Evolutionary conservation across 2,888 invertebrate species (phyloP).

Genomic region (Tenthredo distinguenda): DNA sequence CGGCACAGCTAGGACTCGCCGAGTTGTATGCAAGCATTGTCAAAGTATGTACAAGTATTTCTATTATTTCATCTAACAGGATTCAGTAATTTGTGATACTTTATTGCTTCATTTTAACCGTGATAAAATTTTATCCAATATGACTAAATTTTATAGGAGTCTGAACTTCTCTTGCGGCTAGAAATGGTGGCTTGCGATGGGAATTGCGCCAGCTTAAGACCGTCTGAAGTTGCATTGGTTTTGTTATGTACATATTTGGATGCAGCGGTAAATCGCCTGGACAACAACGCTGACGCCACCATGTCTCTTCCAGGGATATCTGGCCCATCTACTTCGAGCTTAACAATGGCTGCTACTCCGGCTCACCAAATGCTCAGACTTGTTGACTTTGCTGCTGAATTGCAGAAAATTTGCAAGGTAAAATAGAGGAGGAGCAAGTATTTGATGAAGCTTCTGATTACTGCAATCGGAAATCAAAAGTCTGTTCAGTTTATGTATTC

Average conservation of each 20-base stretch:
- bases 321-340: constrained; percentile 64
- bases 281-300: constrained; percentile 69
- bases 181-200: constrained; percentile 89
- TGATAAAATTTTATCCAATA: constrained; percentile 60
- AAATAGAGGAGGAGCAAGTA: constrained; percentile 62
- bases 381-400: constrained; percentile 85
- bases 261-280: constrained; percentile 78
- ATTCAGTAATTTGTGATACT: background rate
- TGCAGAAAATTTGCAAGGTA: constrained; percentile 87
- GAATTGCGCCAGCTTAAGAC: constrained; percentile 86
- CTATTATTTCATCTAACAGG: background rate
- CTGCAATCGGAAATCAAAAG: constrained; percentile 37
- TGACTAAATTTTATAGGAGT: constrained; percentile 79
- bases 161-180: constrained; percentile 84
- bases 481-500: constrained; percentile 56
- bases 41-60: constrained; percentile 73
- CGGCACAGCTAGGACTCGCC: constrained; percentile 80
- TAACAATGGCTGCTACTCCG: constrained; percentile 66
- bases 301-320: constrained; percentile 58
- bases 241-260: constrained; percentile 87
- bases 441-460: constrained; percentile 33
- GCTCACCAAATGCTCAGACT: constrained; percentile 82
- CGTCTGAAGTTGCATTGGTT: constrained; percentile 89
- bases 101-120: background rate
- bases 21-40: constrained; percentile 80